These are phyloP conservation scores for Hippolais icterina DNA, from an alignment of 2,113 vertebrate genomes.

Conservation along the genomic window DNA sequence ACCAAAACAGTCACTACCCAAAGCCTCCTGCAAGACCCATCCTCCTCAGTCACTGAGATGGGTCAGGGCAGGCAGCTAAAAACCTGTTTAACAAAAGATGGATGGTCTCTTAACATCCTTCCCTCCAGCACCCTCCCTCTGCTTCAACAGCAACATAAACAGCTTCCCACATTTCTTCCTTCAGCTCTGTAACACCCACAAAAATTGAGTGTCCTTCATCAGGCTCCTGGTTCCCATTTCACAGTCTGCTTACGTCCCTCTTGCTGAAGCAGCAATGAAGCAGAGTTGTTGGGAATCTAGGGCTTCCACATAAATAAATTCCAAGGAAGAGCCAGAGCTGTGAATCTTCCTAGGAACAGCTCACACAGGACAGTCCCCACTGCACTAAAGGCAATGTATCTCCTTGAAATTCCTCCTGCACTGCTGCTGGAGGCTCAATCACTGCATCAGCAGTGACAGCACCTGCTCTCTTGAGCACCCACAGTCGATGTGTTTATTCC, in stretches of 20 bases:
- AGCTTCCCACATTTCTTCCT: neutral
- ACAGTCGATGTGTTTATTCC: neutral
- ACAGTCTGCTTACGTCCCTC: neutral
- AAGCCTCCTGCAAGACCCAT: rapidly evolving
- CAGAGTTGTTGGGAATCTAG: neutral
- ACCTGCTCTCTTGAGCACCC: neutral
- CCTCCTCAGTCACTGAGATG: rapidly evolving
- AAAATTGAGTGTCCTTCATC: neutral
- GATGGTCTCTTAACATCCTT: neutral
- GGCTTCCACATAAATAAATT: neutral
- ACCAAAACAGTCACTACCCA: neutral
- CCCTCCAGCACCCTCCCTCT: neutral
- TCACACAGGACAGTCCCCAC: neutral
- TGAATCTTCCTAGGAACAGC: neutral
- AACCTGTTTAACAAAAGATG: neutral
- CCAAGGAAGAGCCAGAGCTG: neutral
- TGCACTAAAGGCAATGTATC: neutral
- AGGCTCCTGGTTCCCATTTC: neutral
- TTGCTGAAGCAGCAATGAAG: neutral
- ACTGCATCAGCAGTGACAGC: neutral
- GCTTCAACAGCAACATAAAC: neutral
- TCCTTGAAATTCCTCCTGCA: neutral
- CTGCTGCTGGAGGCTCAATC: neutral
- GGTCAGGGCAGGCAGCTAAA: neutral
- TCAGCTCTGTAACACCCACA: neutral